Evolutionary conservation across 2,797 vertebrate species (phyloP), one percentile per base, ranked within the genome.

Genomic region (Euphonia xanthogaster): DNA sequence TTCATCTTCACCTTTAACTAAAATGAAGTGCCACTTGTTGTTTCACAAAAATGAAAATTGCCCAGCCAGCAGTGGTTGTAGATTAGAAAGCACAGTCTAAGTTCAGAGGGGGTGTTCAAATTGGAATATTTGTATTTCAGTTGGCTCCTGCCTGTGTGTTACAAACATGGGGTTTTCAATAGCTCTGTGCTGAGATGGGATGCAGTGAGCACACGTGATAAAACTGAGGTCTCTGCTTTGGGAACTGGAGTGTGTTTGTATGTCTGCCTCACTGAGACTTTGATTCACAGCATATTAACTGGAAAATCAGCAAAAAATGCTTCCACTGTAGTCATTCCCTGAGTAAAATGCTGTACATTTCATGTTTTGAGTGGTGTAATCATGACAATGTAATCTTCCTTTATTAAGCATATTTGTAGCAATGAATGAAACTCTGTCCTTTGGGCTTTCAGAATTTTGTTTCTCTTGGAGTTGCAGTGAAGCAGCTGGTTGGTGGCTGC

Each of bases 1-100:
- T 97, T 97, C 76, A 70, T 61, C 68, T 97, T 97, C 97, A 97
- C 93, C 96, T 97, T 97, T 97, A 91, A 57, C 93, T 94, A 94
- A 97, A 97, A 94, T 94, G 91, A 98, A 97, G 88, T 92, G 96
- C 97, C 86, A 27, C 94, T 97, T 97, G 89, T 95, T 87, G 71
- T 91, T 95, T 96, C 65, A 68, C 83, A 90, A 61, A 97, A 96
- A 94, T 93, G 76, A 94, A 96, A 97, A 96, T 58, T 94, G 90
- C 89, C 93, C 94, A 97, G 31, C 50, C 88, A 94, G 92, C 83
- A 90, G 42, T 86, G 88, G 84, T 96, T 96, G 86, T 71, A 87
- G 94, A 93, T 97, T 81, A 96, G 91, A 96, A 96, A 97, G 93
- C 78, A 96, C 1, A 24, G 61, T 72, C 53, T 94, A 47, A 94